Percentiles rank a stretch among this genome's conserved stretches.
These are phyloP conservation scores for Diaphora mendica DNA, from an alignment of 2,888 invertebrate genomes.

Conservation along the genomic window DNA sequence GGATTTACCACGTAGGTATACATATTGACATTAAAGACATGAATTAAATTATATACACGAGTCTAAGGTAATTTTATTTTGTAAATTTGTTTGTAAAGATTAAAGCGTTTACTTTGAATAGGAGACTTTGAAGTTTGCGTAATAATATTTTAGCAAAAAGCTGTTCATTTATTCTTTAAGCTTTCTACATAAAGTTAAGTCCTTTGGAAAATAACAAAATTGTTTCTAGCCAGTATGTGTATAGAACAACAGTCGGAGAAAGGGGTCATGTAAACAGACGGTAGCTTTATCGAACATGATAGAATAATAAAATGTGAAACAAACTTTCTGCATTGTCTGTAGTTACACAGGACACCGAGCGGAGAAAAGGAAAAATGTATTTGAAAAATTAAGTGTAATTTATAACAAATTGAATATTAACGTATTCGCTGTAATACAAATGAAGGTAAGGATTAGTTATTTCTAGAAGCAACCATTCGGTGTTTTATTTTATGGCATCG, in stretches of 20 bases:
- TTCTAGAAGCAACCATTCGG: constrained; percentile 34
- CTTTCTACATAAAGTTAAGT: not conserved
- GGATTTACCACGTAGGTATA: not conserved
- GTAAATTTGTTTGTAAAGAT: not conserved
- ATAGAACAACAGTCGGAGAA: constrained; percentile 29
- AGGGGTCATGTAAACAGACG: constrained; percentile 16
- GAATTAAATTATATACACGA: constrained; percentile 1
- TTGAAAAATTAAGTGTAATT: constrained; percentile 56
- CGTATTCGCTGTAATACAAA: constrained; percentile 1
- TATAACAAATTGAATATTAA: constrained; percentile 37
- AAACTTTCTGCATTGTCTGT: constrained; percentile 57
- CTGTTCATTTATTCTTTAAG: not conserved
- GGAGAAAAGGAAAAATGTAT: constrained; percentile 49
- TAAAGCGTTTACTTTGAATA: not conserved
- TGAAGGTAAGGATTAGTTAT: constrained; percentile 10
- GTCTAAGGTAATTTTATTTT: not conserved
- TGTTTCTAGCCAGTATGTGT: constrained; percentile 25
- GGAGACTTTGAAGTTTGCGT: not conserved
- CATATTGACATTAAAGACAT: not conserved
- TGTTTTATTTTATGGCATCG: constrained; percentile 51
- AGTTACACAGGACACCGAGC: constrained; percentile 47
- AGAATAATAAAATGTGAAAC: constrained; percentile 60
- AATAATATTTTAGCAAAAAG: not conserved
- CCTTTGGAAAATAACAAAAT: constrained; percentile 21
- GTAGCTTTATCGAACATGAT: constrained; percentile 46